phyloP scores from a whole-genome alignment of 2,888 invertebrate species.

The Cataglyphis rosenhaueri region DNA sequence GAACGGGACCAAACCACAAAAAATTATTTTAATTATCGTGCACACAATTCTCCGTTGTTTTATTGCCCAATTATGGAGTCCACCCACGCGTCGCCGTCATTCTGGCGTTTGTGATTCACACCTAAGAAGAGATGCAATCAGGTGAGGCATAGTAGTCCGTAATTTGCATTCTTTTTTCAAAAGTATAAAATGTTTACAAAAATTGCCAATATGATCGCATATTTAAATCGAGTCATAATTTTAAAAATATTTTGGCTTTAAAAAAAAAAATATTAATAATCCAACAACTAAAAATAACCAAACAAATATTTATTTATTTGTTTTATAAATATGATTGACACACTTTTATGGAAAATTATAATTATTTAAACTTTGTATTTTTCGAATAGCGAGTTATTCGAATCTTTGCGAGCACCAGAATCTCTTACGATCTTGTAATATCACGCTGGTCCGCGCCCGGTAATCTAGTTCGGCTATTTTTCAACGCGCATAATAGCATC shows the following conservation, averaged over 20 bases:
- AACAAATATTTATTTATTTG: background rate
- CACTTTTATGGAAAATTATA: background rate
- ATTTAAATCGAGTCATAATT: background rate
- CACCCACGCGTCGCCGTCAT: conserved; percentile 52
- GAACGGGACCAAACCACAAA: conserved; percentile 74
- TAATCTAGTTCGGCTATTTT: conserved; percentile 82
- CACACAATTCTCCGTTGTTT: conserved; percentile 77
- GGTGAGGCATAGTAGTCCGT: background rate
- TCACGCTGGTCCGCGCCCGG: conserved; percentile 59
- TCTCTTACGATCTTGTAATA: conserved; percentile 64
- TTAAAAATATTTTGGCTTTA: background rate
- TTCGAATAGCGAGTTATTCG: conserved; percentile 1
- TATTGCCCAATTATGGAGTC: conserved; percentile 63
- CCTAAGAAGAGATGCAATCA: conserved; percentile 5
- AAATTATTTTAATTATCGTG: conserved; percentile 82
- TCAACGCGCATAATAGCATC: conserved; percentile 79
- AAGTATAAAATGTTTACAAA: background rate
- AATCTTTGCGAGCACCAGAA: conserved; percentile 18
- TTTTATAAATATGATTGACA: background rate
- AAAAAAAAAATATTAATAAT: background rate
- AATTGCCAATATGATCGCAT: background rate
- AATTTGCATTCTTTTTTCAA: background rate
- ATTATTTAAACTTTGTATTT: conserved; percentile 16
- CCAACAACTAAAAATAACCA: background rate
- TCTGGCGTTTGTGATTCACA: background rate